These are phyloP conservation scores for Sapayoa aenigma DNA, from an alignment of 2,113 vertebrate species.

Conservation along the genomic window DNA sequence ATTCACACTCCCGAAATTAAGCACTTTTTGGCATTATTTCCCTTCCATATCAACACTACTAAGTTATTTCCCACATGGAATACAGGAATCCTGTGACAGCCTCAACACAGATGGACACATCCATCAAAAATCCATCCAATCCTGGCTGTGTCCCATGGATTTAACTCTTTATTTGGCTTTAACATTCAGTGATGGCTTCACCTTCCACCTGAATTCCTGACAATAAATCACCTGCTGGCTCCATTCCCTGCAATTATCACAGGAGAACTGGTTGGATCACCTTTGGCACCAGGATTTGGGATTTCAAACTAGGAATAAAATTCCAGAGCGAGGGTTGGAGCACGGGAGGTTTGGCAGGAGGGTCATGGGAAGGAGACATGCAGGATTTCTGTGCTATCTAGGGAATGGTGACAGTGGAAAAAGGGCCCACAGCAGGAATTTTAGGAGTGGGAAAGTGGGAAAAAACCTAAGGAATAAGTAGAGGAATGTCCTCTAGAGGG, in stretches of 20 bases:
- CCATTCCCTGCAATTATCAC: accelerated
- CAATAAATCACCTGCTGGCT: background rate
- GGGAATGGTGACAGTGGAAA: background rate
- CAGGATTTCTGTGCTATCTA: background rate
- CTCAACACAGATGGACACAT: background rate
- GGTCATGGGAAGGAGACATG: accelerated
- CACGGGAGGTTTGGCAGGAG: background rate
- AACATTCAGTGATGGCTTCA: accelerated
- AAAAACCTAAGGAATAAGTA: background rate
- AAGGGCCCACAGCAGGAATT: background rate
- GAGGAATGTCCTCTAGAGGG: slow-evolving; percentile 40
- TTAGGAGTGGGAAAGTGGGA: background rate
- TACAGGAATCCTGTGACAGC: background rate
- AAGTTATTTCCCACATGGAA: background rate
- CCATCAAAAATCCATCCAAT: background rate
- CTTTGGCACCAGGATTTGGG: background rate
- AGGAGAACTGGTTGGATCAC: background rate
- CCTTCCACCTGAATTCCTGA: background rate
- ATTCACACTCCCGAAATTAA: background rate
- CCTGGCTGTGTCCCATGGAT: background rate
- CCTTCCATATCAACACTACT: background rate
- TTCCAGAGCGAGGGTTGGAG: background rate
- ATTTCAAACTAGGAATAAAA: background rate
- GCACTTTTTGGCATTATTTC: background rate
- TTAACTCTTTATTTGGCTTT: background rate